Evolutionary conservation across 2,797 vertebrate species (phyloP), one percentile per base, ranked within the genome.

Genomic region (Argyrosomus regius): DNA sequence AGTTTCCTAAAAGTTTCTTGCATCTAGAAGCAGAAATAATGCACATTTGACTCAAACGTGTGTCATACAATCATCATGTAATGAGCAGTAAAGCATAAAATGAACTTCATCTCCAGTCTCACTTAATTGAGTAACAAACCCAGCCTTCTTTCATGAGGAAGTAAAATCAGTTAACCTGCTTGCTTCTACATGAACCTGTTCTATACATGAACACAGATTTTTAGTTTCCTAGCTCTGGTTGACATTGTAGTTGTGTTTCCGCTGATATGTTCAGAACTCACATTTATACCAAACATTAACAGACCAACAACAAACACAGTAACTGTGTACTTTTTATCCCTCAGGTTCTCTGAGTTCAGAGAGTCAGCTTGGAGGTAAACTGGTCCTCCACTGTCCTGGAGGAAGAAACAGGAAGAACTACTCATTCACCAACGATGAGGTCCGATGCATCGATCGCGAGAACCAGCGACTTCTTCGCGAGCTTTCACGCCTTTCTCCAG

Each of bases 401-500:
- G 61, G 86, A 59, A 90, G 76, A 71, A 82, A 88, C 73, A 95
- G 95, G 75, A 99, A 96, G 92, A 99, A 99, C 90, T 99, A 93
- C 88, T 97, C 98, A 3, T 99, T 99, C 87, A 94, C 89, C 70
- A 96, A 96, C 65, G 95, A 97, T 0, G 96, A 99, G 75, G 96
- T 98, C 50, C 93, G 89, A 17, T 91, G 94, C 18, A 99, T 99
- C 63, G 97, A 98, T 81, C 93, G 72, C 0, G 98, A 99, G 91
- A 99, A 99, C 93, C 97, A 97, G 86, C 95, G 98, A 26, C 91
- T 99, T 80, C 94, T 98, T 10, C 96, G 89, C 68, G 95, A 96
- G 91, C 94, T 99, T 26, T 96, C 96, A 1, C 95, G 87, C 6
- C 93, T 96, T 24, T 92, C 96, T 71, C 72, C 94, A 10, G 94